Conservation (phyloP, 1,140 invertebrate species). For the Calliopsis andreniformis region DNA sequence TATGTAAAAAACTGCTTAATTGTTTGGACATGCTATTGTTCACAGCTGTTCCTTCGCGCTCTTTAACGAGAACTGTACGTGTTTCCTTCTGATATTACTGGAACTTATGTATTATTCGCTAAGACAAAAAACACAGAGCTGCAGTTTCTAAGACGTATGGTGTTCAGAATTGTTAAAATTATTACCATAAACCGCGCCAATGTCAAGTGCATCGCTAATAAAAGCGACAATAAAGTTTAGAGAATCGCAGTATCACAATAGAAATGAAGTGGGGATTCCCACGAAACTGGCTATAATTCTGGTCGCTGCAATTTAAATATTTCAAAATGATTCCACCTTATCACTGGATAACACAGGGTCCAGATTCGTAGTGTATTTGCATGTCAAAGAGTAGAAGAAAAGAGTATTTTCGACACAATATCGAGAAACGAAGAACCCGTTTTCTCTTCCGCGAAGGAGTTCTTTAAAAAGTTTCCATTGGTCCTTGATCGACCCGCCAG, state of each 20-base stretch:
- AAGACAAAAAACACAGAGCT: not conserved
- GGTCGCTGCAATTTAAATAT: too few relatives aligned
- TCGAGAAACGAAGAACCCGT: conserved; percentile 48
- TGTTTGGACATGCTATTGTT: conserved; percentile 2
- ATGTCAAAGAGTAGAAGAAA: not conserved
- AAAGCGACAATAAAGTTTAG: too few relatives aligned
- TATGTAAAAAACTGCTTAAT: conserved; percentile 4
- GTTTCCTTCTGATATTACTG: not conserved
- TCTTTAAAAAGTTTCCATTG: conserved; percentile 64
- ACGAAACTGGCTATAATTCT: too few relatives aligned
- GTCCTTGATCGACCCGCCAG: conserved; percentile 64
- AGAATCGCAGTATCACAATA: too few relatives aligned
- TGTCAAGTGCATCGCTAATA: too few relatives aligned
- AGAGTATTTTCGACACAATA: not conserved
- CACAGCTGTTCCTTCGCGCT: not conserved
- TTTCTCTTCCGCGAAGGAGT: conserved; percentile 56
- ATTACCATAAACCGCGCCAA: too few relatives aligned
- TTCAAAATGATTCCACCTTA: too few relatives aligned
- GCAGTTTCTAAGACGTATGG: not conserved
- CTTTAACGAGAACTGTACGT: not conserved
- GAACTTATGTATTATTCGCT: not conserved
- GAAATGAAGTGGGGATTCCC: too few relatives aligned
- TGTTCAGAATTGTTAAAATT: not conserved
- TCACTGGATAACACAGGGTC: not conserved
- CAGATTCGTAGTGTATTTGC: not conserved